Evolutionary conservation across 2,113 vertebrate genomes (phyloP).

Genomic region (Sebastes fasciatus): DNA sequence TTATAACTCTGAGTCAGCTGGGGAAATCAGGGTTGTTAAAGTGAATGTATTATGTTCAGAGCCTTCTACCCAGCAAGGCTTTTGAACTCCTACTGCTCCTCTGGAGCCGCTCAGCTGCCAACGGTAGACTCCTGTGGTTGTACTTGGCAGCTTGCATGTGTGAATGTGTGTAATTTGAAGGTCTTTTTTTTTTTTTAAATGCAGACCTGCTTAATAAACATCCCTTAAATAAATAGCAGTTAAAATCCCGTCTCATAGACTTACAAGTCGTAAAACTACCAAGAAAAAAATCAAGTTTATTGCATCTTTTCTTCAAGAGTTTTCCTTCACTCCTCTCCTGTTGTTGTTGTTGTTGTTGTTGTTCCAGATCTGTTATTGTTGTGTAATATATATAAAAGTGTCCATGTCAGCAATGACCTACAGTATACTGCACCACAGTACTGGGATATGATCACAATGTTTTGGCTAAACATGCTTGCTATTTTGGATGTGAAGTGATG

Average conservation of each 20-base stretch:
- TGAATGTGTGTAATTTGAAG: slow-evolving; percentile 60
- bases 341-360: background rate
- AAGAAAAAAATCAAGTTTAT: background rate
- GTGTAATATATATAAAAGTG: background rate
- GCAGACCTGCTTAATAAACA: slow-evolving; percentile 40
- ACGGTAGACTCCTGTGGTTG: slow-evolving; percentile 47
- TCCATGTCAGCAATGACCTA: background rate
- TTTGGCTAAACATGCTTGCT: slow-evolving; percentile 61
- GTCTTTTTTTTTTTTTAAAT: slow-evolving; percentile 25
- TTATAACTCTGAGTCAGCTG: slow-evolving; percentile 33
- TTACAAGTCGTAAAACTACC: slow-evolving; percentile 7
- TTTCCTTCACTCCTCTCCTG: background rate
- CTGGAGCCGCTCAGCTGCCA: slow-evolving; percentile 60
- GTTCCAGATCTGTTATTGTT: background rate
- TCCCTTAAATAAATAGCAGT: slow-evolving; percentile 31
- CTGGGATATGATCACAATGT: slow-evolving; percentile 31
- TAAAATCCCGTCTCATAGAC: slow-evolving; percentile 1
- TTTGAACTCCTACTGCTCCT: slow-evolving; percentile 57
- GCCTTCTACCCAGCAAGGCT: slow-evolving; percentile 34
- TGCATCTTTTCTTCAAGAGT: background rate
- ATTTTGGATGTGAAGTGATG: slow-evolving; percentile 45
- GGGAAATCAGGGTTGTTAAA: slow-evolving; percentile 58
- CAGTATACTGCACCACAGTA: background rate
- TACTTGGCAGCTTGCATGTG: slow-evolving; percentile 57
- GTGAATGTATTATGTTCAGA: slow-evolving; percentile 44